phyloP scores from a whole-genome alignment of 2,888 invertebrate genomes.

The Eristalinus sepulchralis region DNA sequence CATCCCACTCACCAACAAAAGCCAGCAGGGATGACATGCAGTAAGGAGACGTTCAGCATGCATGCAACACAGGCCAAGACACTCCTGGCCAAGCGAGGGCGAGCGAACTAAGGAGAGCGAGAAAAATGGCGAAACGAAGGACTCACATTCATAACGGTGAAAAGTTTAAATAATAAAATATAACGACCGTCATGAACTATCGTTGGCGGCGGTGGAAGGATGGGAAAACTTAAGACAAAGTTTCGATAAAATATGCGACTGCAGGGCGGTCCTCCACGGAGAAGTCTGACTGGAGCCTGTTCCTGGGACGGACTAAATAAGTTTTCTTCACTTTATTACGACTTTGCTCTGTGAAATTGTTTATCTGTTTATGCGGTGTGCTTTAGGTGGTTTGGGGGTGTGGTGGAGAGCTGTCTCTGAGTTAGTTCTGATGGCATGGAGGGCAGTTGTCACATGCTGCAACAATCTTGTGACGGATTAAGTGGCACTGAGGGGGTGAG shows the following conservation, averaged over 20 bases:
- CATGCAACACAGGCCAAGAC: constrained; percentile 45
- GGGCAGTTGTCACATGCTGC: neutral
- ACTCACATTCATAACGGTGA: constrained; percentile 55
- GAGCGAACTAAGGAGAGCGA: neutral
- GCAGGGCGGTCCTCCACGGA: neutral
- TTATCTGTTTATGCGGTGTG: constrained; percentile 61
- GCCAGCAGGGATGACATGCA: neutral
- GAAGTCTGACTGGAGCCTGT: neutral
- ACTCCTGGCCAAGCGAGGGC: neutral
- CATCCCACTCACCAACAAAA: neutral
- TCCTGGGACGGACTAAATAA: constrained; percentile 56
- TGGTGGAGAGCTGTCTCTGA: constrained; percentile 6
- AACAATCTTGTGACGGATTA: neutral
- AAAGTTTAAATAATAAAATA: constrained; percentile 72
- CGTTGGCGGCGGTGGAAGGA: constrained; percentile 12
- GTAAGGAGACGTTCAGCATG: constrained; percentile 7
- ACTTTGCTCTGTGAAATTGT: constrained; percentile 59
- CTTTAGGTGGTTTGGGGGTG: neutral
- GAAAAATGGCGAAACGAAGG: neutral
- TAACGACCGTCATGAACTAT: constrained; percentile 64
- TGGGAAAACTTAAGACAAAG: constrained; percentile 60
- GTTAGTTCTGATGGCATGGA: neutral
- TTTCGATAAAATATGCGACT: constrained; percentile 69
- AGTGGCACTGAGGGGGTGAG: too few species aligned
- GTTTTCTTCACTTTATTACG: constrained; percentile 63